Percentiles rank a stretch among this genome's conserved stretches.
Evolutionary conservation across 2,797 vertebrate genomes (phyloP).

Genomic region (Rallus crepitans): DNA sequence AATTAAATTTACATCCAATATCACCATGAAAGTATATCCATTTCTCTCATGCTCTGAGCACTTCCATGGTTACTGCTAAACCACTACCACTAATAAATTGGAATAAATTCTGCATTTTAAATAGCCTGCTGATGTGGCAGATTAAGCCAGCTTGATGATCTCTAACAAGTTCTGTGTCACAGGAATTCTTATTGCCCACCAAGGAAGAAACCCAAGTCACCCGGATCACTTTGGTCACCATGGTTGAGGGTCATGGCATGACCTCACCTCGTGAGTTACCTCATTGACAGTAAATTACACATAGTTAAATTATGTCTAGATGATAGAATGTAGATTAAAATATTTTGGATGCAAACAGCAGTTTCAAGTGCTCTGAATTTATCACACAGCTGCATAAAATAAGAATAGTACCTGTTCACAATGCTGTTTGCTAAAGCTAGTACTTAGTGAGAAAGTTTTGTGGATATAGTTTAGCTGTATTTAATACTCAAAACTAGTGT

Average conservation of each 20-base stretch:
- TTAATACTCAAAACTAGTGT: not conserved
- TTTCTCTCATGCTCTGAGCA: not conserved
- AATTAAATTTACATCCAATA: not conserved
- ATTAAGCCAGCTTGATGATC: not conserved
- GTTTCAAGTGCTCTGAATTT: not conserved
- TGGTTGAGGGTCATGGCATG: not conserved
- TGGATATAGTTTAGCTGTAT: not conserved
- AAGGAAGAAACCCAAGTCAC: not conserved
- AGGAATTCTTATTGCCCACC: not conserved
- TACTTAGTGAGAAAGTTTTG: not conserved
- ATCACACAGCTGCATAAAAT: not conserved
- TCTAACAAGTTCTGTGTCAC: not conserved
- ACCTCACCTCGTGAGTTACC: not conserved
- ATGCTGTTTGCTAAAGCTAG: not conserved
- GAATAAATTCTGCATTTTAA: not conserved
- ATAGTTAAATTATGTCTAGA: not conserved
- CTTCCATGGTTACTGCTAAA: not conserved
- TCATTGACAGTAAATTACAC: not conserved
- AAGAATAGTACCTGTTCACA: not conserved
- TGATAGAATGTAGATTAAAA: not conserved
- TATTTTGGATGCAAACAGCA: not conserved
- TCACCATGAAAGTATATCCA: not conserved
- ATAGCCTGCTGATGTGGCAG: not conserved
- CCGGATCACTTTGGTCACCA: not conserved
- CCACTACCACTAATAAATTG: not conserved